These are phyloP conservation scores for Eciton burchellii DNA, from an alignment of 1,140 invertebrate species.

Conservation along the genomic window DNA sequence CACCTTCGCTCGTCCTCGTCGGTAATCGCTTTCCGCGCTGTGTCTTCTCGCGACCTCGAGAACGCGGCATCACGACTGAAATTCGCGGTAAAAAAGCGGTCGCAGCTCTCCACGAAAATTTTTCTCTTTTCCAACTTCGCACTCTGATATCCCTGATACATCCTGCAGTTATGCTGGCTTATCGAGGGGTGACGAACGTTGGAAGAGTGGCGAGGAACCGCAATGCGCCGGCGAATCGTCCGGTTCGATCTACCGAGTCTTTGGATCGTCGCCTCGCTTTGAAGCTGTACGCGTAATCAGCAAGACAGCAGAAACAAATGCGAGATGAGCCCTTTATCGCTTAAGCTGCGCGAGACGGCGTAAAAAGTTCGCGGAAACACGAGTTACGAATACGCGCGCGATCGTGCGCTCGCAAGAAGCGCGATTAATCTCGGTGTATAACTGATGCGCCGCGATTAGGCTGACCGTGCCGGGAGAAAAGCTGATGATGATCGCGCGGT, in stretches of 20 bases:
- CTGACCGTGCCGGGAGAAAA: constrained; percentile 21
- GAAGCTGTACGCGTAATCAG: not conserved
- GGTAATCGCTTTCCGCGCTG: constrained; percentile 23
- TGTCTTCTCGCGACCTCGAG: not conserved
- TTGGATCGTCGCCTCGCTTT: not conserved
- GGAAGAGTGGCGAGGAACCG: not conserved
- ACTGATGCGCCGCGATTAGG: constrained; percentile 40
- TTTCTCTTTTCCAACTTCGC: constrained; percentile 42
- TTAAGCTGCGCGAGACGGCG: not conserved
- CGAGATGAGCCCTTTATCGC: not conserved
- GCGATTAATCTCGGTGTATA: constrained; percentile 26
- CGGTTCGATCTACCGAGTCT: constrained; percentile 3
- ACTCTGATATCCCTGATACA: constrained; percentile 26
- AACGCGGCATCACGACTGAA: constrained; percentile 26
- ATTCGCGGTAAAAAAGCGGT: constrained; percentile 17
- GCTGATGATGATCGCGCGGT: constrained; percentile 38
- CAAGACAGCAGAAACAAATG: not conserved
- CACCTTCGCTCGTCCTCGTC: constrained; percentile 28
- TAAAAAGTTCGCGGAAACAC: not conserved
- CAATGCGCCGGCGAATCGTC: constrained; percentile 1
- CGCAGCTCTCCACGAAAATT: constrained; percentile 11
- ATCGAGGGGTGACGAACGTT: constrained; percentile 50
- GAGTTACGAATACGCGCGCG: not conserved
- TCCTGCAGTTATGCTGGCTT: constrained; percentile 4
- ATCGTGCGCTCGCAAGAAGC: not conserved